Evolutionary conservation across 2,888 invertebrate genomes (phyloP), one percentile per base, ranked within the genome.

Genomic region (Xylocampa areola): DNA sequence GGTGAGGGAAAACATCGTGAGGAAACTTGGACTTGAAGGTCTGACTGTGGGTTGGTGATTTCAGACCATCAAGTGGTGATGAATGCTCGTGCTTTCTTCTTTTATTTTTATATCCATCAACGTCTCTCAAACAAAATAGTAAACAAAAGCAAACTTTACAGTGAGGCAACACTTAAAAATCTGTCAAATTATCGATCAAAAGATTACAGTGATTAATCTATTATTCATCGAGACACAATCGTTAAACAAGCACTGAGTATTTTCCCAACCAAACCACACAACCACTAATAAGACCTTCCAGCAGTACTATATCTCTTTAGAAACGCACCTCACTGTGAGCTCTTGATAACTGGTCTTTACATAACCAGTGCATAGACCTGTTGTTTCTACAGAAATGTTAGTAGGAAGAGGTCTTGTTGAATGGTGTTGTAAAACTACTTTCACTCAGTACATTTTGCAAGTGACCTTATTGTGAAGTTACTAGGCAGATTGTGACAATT

Each of bases 371-470:
- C 10, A 21, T 29, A 52, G 51, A 65, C 11, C 71, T 11, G 17
- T 5, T 4, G 7, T 1, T 19, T 23, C 21, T 4, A 30, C 0
- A 0, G 0, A 33, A 7, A 0, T 25, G 0, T 14, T 0, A 5
- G 3, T 2, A 11, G 2, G n/a, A 0, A 0, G 25, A 14, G 10
- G 54, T 67, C 54, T 36, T 30, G 2, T n/a, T 29, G 14, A 19
- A 61, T 83, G 85, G 86, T 68, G 49, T 21, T 29, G 13, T 63
- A 73, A 74, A 81, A 84, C 86, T 86, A 88, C 88, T 88, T 88
- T 88, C 88, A 87, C 88, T 81, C 23, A 49, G 60, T 74, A 72
- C 72, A 79, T 88, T 88, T 88, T 85, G 88, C 86, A 89, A 88
- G 58, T 81, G 86, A 79, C 87, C 88, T 88, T 86, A 88, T 82